Base-by-base conservation (phyloP, 2,888 invertebrate genomes). In the Lacanobia oleracea region DNA sequence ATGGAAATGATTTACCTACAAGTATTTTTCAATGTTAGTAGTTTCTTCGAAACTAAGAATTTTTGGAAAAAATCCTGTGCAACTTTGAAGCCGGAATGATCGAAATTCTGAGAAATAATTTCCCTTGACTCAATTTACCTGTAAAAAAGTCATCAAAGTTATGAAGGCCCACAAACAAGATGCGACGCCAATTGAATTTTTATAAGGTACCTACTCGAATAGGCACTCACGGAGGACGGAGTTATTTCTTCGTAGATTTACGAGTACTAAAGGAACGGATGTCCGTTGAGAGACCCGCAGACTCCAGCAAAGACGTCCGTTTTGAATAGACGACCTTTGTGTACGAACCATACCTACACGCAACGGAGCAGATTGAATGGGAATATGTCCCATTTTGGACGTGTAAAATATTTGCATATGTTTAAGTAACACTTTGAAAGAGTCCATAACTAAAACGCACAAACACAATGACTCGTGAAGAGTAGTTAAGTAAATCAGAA, bases 321-420 rank as follows among this genome's bases (percentile, higher is more conserved):
- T 85, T 84, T 83, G 85, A 88, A 89, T 88, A 83, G 86, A 74
- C 81, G 7, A 80, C 79, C 74, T 81, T 82, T 84, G 73, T 85
- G 68, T 77, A 82, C 75, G 78, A 67, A 14, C 40, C 62, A 63
- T 78, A 18, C 62, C 62, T 79, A 53, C 33, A 5, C 33, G 33
- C 33, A 3, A 33, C 53, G 48, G 21, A 40, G 37, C 33, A 54
- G 53, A 64, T 69, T 83, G 66, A 83, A 83, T 60, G 54, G 16
- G 43, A n/a, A 54, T n/a, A 67, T 53, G 27, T 18, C 40, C 67
- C 54, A 75, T 75, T 77, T 81, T 33, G 16, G 33, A 54, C n/a
- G 45, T 54, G 61, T 48, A 65, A 65, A 62, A 27, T 61, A 62
- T 61, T 70, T 65, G 50, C 33, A 56, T 56, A 56, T n/a, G 33